Conservation (phyloP, 2,797 vertebrate genomes). For the Platyrinchus mystaceus region DNA sequence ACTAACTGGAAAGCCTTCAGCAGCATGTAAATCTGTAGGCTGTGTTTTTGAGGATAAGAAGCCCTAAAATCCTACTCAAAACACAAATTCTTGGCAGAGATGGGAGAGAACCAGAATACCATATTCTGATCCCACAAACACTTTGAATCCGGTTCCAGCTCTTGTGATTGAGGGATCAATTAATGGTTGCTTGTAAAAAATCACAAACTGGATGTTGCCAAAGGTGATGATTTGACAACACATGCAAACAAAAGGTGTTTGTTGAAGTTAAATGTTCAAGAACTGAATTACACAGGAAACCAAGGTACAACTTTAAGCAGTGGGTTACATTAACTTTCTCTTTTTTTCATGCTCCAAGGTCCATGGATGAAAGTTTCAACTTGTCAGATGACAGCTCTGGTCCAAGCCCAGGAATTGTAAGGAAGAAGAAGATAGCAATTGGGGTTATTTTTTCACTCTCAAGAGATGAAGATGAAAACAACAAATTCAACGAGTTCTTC, state of each 20-base stretch:
- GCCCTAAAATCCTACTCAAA: not conserved
- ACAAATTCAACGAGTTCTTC: constrained; percentile 97
- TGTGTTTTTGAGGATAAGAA: not conserved
- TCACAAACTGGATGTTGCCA: not conserved
- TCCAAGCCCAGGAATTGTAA: constrained; percentile 85
- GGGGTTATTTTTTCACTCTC: constrained; percentile 95
- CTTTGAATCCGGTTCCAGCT: not conserved
- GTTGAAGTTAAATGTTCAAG: not conserved
- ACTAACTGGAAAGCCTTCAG: not conserved
- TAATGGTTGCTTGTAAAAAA: not conserved
- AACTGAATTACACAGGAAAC: constrained; percentile 1
- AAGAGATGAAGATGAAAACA: constrained; percentile 88
- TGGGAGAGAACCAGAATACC: not conserved
- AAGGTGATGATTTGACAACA: not conserved
- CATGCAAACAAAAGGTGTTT: not conserved
- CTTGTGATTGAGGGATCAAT: not conserved
- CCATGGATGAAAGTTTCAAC: constrained; percentile 98
- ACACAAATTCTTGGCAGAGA: not conserved
- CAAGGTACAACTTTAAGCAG: not conserved
- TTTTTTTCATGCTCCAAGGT: constrained; percentile 78
- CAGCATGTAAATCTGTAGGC: not conserved
- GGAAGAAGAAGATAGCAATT: constrained; percentile 98
- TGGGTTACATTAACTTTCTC: constrained; percentile 5
- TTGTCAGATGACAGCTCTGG: constrained; percentile 94
- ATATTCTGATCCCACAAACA: not conserved